A percentile compares a stretch with the other conserved stretches of the same genome.
These are phyloP conservation scores for Caranx ignobilis DNA, from an alignment of 2,113 vertebrate species.

Conservation along the genomic window DNA sequence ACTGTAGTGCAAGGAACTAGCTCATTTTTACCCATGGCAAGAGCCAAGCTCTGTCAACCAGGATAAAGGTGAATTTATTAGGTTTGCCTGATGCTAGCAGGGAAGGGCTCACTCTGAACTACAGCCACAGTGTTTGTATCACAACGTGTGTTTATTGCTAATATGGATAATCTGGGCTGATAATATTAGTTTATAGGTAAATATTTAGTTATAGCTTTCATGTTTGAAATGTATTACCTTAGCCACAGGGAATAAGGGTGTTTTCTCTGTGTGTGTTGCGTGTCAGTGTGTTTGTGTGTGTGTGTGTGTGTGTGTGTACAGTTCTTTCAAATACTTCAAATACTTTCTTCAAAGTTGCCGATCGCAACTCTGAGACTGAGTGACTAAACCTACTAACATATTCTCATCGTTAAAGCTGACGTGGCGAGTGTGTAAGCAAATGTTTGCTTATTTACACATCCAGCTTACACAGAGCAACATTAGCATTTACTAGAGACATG, in stretches of 20 bases:
- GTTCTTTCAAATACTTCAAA: neutral
- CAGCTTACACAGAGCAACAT: neutral
- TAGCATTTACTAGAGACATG: neutral
- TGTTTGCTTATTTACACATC: neutral
- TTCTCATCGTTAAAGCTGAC: neutral
- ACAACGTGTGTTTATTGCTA: neutral
- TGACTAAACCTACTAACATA: neutral
- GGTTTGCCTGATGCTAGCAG: conserved; percentile 1
- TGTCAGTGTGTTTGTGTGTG: neutral
- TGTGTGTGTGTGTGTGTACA: neutral
- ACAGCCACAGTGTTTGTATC: neutral
- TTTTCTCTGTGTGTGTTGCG: neutral
- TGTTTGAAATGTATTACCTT: neutral
- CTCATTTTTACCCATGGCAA: neutral
- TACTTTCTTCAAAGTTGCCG: neutral
- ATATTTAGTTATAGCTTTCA: neutral
- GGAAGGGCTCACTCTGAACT: neutral
- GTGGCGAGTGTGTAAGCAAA: neutral
- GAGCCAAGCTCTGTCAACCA: conserved; percentile 21
- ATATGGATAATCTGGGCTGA: neutral
- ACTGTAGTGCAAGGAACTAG: neutral
- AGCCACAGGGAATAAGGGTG: neutral
- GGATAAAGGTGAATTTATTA: conserved; percentile 25
- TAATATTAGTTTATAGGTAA: neutral
- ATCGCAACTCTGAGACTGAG: neutral